Conservation (phyloP, 2,113 vertebrate genomes). For the Vidua macroura region DNA sequence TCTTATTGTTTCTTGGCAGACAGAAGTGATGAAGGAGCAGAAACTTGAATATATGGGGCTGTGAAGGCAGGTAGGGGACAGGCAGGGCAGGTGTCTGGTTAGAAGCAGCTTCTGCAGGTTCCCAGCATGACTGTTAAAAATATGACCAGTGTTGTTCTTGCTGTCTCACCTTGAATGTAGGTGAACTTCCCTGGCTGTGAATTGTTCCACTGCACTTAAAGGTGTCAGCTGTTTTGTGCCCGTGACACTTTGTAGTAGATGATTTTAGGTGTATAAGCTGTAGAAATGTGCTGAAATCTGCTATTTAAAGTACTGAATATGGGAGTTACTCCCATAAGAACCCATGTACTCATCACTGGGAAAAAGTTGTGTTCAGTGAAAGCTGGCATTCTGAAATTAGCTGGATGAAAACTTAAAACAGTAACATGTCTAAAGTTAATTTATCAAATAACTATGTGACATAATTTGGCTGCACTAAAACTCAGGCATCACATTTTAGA, state of each 20-base stretch:
- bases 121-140: not conserved
- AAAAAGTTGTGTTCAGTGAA: not conserved
- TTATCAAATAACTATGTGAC: fast-evolving
- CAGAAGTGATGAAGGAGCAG: not conserved
- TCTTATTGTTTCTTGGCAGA: not conserved
- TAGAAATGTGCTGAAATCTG: not conserved
- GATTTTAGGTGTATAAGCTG: not conserved
- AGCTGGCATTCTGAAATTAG: not conserved
- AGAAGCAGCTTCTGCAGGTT: not conserved
- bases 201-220: not conserved
- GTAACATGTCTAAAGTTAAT: not conserved
- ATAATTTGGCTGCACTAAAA: not conserved
- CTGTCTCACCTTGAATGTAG: not conserved
- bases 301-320: not conserved
- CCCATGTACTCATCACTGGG: fast-evolving
- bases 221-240: not conserved
- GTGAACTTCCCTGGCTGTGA: not conserved
- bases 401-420: not conserved
- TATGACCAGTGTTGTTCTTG: not conserved
- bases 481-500: not conserved
- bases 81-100: not conserved
- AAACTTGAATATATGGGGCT: not conserved
- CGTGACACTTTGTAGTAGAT: not conserved
- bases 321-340: not conserved
- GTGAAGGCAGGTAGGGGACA: not conserved